Conservation (phyloP, 2,888 invertebrate species). For the Chymomyza procnemis region DNA sequence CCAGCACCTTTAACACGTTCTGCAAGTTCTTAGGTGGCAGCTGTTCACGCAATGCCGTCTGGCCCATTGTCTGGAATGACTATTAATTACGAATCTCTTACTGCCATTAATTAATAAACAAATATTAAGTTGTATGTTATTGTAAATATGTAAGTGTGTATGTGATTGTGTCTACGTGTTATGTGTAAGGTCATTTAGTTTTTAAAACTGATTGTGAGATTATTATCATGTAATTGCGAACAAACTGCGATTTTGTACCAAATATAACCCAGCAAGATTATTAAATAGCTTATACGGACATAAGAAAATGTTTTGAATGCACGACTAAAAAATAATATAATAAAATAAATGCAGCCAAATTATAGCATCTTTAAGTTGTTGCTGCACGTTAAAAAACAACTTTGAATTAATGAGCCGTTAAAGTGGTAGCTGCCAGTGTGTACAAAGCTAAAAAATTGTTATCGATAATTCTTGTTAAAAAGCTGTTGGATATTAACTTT, state of each 20-base stretch:
- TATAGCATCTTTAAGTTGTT: too few species aligned
- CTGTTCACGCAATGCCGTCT: constrained; percentile 87
- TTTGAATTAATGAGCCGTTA: too few species aligned
- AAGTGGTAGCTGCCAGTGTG: too few species aligned
- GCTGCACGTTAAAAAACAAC: too few species aligned
- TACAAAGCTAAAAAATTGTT: too few species aligned
- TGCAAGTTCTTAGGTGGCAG: constrained; percentile 81
- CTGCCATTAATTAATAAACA: constrained; percentile 3
- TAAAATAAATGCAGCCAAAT: too few species aligned
- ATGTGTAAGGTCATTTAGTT: constrained; percentile 6
- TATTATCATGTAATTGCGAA: constrained; percentile 28
- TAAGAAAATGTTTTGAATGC: neutral
- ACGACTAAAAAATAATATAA: too few species aligned
- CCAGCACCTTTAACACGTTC: constrained; percentile 90
- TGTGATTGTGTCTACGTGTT: constrained; percentile 3
- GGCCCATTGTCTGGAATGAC: constrained; percentile 83
- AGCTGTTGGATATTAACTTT: too few species aligned
- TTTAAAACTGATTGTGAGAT: neutral
- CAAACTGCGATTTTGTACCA: constrained; percentile 62
- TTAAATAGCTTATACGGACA: constrained; percentile 13
- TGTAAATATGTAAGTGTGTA: constrained; percentile 2
- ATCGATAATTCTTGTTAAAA: too few species aligned
- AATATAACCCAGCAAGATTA: constrained; percentile 26
- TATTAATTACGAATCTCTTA: neutral
- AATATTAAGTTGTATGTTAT: neutral